These are phyloP conservation scores for Panurus biarmicus DNA, from an alignment of 2,113 vertebrate species.

Conservation along the genomic window DNA sequence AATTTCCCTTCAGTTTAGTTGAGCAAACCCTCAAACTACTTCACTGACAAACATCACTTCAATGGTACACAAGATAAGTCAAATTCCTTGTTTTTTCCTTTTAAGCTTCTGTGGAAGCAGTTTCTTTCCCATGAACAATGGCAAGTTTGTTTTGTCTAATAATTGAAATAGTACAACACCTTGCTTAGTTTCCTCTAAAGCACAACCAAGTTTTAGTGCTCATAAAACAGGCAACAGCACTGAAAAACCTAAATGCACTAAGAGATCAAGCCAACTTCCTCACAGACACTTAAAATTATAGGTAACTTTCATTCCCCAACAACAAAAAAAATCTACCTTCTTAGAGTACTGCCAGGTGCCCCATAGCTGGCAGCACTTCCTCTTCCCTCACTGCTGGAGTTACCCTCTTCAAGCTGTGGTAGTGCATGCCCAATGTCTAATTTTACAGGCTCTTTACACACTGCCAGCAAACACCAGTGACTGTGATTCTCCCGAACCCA, in stretches of 20 bases:
- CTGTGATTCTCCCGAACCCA: background rate
- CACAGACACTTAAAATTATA: background rate
- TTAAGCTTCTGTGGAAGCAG: background rate
- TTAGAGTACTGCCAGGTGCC: background rate
- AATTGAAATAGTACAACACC: background rate
- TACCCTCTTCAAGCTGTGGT: background rate
- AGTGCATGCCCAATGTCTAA: background rate
- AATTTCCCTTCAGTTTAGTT: background rate
- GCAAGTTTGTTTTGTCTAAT: background rate
- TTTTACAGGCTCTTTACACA: background rate
- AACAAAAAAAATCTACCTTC: background rate
- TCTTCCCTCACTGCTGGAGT: background rate
- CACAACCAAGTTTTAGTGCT: background rate
- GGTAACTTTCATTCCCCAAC: background rate
- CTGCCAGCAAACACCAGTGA: background rate
- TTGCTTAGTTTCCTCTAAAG: background rate
- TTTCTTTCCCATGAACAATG: background rate
- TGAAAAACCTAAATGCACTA: background rate
- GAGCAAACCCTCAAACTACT: background rate
- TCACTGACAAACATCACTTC: background rate
- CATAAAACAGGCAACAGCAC: background rate
- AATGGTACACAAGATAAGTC: background rate
- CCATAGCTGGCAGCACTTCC: background rate
- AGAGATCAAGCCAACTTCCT: background rate
- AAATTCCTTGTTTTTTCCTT: background rate